Evolutionary conservation across 2,888 invertebrate species (phyloP).

Genomic region (Callinectes sapidus): DNA sequence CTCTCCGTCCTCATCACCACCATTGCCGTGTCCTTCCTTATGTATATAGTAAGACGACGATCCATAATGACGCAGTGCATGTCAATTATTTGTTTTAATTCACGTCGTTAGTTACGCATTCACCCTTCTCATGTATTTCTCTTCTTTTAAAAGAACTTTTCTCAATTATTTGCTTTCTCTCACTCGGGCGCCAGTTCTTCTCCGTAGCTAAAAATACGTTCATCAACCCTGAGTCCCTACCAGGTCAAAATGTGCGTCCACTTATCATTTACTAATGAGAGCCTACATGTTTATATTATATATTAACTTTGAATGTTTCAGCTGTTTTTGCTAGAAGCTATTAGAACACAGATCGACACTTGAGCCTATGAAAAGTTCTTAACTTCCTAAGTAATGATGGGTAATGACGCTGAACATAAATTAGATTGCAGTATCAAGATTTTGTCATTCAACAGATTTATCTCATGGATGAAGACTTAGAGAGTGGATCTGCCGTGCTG

Average conservation of each 20-base stretch:
- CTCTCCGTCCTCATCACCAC: background rate
- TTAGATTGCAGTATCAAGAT: background rate
- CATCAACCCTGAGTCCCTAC: background rate
- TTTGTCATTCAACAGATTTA: background rate
- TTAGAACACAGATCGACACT: too few species aligned
- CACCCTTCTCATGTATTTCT: too few species aligned
- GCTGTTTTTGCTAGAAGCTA: too few species aligned
- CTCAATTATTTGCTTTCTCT: too few species aligned
- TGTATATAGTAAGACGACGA: slow-evolving; percentile 15
- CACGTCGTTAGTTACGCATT: too few species aligned
- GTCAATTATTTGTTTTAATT: background rate
- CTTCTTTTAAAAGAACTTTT: too few species aligned
- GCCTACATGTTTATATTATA: too few species aligned
- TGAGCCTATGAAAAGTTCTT: too few species aligned
- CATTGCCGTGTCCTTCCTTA: slow-evolving; percentile 6
- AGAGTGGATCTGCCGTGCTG: background rate
- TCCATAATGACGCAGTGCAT: background rate
- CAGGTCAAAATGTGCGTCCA: background rate
- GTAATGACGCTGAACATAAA: background rate
- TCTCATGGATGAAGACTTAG: background rate
- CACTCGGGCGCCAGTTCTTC: too few species aligned
- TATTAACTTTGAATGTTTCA: background rate
- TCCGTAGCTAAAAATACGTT: too few species aligned
- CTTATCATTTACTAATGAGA: background rate
- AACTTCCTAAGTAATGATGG: background rate